These are phyloP conservation scores for Numenius arquata DNA, from an alignment of 2,113 vertebrate species.

Conservation along the genomic window DNA sequence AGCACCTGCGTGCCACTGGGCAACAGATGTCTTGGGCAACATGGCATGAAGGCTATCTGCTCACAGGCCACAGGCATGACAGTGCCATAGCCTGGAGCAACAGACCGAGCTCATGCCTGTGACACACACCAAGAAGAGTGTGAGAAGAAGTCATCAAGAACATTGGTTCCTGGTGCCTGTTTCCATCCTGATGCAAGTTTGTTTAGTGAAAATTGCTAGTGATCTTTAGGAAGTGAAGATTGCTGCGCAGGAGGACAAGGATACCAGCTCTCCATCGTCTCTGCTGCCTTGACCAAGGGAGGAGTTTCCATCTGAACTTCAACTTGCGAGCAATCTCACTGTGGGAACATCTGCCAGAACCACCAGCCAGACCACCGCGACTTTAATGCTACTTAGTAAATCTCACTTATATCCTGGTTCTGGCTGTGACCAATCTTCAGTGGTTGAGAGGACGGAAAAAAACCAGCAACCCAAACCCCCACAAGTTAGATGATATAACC, in stretches of 20 bases:
- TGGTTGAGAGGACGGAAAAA: not conserved
- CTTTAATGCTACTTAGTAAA: not conserved
- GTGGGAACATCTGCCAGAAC: not conserved
- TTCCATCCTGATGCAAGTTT: not conserved
- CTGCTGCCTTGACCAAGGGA: not conserved
- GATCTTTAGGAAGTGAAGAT: not conserved
- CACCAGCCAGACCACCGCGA: not conserved
- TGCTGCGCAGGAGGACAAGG: fast-evolving
- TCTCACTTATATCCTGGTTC: not conserved
- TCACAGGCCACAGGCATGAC: not conserved
- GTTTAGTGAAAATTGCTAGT: not conserved
- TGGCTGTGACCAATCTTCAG: not conserved
- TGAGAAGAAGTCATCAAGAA: not conserved
- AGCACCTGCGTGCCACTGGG: not conserved
- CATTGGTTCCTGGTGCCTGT: fast-evolving
- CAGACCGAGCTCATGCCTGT: not conserved
- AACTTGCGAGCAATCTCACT: not conserved
- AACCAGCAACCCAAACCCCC: not conserved
- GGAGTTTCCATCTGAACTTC: not conserved
- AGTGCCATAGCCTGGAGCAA: fast-evolving
- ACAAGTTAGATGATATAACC: not conserved
- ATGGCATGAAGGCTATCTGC: not conserved
- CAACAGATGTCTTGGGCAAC: not conserved
- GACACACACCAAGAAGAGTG: not conserved
- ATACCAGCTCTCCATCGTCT: not conserved